Evolutionary conservation across 2,113 vertebrate genomes (phyloP), one percentile per base, ranked within the genome.

Genomic region (Misgurnus mizolepis): DNA sequence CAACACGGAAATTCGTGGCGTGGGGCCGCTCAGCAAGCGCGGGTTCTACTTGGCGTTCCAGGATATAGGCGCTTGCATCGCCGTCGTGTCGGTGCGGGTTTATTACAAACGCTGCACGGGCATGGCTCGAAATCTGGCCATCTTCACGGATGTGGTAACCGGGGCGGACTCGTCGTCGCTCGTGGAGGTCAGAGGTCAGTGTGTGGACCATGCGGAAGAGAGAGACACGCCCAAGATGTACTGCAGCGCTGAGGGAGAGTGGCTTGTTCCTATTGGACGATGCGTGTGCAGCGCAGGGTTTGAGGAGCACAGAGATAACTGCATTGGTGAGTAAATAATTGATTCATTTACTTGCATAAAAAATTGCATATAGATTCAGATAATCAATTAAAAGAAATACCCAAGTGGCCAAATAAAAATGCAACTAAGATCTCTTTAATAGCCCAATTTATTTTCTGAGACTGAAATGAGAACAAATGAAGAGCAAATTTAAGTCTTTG

Each of bases 161-260:
- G 97, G 97, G 0, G 96, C 96, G 0, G 97, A 98, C 88, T 99
- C 97, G 0, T 99, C 97, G 39, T 98, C 97, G 0, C 84, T 99
- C 88, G 96, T 99, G 85, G 97, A 98, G 88, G 96, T 99, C 84
- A 88, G 94, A 11, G 97, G 97, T 67, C 94, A 96, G 88, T 99
- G 97, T 0, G 96, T 99, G 85, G 93, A 95, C 6, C 95, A 98
- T 7, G 96, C 97, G 0, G 96, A 98, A 89, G 97, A 98, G 87
- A 93, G 95, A 65, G 97, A 98, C 92, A 96, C 96, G 0, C 97
- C 97, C 39, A 98, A 98, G 88, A 99, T 99, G 97, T 98, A 99
- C 93, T 99, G 97, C 93, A 99, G 97, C 4, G 96, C 97, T 0
- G 97, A 99, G 82, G 97, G 97, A n/a, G 97, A 98, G 85, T 99